Evolutionary conservation across 2,888 invertebrate species (phyloP), one percentile per base, ranked within the genome.

Genomic region (Caenorhabditis sp.): DNA sequence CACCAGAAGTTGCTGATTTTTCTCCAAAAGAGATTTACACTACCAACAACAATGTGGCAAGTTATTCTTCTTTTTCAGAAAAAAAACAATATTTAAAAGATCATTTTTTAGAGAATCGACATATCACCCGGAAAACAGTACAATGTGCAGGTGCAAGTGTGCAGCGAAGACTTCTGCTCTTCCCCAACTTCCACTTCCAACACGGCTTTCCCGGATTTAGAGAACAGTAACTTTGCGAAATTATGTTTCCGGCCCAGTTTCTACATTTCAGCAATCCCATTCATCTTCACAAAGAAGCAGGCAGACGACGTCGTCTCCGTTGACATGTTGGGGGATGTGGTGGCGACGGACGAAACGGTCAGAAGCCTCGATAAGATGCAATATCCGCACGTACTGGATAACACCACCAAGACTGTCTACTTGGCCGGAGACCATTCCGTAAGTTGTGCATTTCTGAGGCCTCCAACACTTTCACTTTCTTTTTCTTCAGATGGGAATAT

Each of bases 121-220:
- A 53, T 80, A 1, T 27, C 17, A 2, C 72, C 79, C 2, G 63
- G 50, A 8, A 58, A 45, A 7, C 52, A 43, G 9, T 80, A 82
- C 45, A 76, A 32, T 20, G 79, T 56, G 11, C 65, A 76, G 62
- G 48, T 82, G 2, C 72, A 73, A 45, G 61, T 58, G 4, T 80
- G 79, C 43, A 37, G 56, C 3, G 76, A 71, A 2, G 82, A 80
- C 11, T 74, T 78, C 11, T 80, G 79, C 24, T 82, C 82, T 2
- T 50, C 61, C 2, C 62, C 62, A 6, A 43, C 50, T 3, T 22
- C 55, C 3, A 80, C 79, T 2, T 62, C 39, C 1, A 76, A 76
- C 17, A 80, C 68, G 13, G 75, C 80, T 5, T 48, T 74, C 26
- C 48, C 48, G 7, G 66, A 75, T 61, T 27, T 27, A n/a, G 50